Evolutionary conservation across 2,113 vertebrate genomes (phyloP).

Genomic region (Pantherophis guttatus): DNA sequence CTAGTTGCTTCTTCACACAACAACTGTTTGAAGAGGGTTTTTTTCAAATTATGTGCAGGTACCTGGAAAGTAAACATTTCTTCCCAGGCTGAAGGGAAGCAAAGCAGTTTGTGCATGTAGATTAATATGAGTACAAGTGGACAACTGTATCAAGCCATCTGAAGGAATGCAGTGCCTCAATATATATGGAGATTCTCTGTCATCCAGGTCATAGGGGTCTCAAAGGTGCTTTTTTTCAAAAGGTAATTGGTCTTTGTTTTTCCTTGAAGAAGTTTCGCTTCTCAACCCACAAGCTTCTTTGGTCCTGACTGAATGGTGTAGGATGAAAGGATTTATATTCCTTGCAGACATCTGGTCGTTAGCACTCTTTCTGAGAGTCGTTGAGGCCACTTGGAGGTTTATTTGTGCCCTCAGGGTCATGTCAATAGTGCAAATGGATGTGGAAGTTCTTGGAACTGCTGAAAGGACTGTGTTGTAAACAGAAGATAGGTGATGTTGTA

Average conservation of each 20-base stretch:
- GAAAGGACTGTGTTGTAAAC: background rate
- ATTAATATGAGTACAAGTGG: background rate
- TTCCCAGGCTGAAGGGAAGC: background rate
- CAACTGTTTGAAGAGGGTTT: background rate
- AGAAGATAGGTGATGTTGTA: background rate
- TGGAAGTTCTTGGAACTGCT: background rate
- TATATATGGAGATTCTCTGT: background rate
- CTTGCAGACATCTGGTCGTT: background rate
- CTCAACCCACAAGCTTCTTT: background rate
- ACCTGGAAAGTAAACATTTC: background rate
- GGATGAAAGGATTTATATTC: background rate
- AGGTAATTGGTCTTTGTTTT: background rate
- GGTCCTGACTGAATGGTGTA: background rate
- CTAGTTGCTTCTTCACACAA: background rate
- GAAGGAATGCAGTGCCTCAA: background rate
- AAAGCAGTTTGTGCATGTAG: background rate
- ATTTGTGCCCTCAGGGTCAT: background rate
- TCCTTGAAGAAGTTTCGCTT: background rate
- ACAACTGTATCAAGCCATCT: background rate
- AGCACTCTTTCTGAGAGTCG: background rate
- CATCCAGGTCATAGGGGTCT: background rate
- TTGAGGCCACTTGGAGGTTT: background rate
- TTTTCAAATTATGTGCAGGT: background rate
- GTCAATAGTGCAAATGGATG: background rate
- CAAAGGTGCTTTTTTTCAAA: background rate